Evolutionary conservation across 2,113 vertebrate species (phyloP).

Genomic region (Willisornis vidua): DNA sequence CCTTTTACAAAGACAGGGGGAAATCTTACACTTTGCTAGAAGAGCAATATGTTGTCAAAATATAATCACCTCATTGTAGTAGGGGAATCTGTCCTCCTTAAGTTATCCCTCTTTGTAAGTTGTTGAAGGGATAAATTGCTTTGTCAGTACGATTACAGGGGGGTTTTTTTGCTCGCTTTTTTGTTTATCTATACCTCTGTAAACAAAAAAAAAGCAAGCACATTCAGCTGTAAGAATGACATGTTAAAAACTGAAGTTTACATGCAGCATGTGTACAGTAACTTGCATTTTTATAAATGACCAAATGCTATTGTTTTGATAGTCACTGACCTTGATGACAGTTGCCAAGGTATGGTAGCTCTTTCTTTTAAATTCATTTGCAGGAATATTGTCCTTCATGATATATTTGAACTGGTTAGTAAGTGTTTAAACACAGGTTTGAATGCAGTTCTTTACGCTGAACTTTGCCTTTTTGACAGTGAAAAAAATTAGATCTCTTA

Average conservation of each 20-base stretch:
- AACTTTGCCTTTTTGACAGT: background rate
- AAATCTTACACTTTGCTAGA: background rate
- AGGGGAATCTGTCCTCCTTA: background rate
- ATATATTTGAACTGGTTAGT: background rate
- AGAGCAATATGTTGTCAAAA: background rate
- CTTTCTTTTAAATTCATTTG: background rate
- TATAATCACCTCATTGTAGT: background rate
- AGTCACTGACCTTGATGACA: background rate
- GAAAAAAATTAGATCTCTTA: background rate
- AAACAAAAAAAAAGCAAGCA: background rate
- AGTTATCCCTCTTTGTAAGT: background rate
- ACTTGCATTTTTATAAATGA: background rate
- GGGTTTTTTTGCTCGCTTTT: background rate
- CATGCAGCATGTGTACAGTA: background rate
- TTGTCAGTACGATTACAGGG: background rate
- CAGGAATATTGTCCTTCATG: background rate
- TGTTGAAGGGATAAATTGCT: background rate
- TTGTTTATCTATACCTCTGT: background rate
- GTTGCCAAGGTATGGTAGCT: background rate
- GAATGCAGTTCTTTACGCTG: background rate
- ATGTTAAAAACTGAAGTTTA: background rate
- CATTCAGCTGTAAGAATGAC: background rate
- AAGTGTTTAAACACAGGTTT: background rate
- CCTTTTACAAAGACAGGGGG: background rate
- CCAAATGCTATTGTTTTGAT: background rate